Base-by-base conservation (phyloP, 2,888 invertebrate genomes). In the Drosophila neutralis region DNA sequence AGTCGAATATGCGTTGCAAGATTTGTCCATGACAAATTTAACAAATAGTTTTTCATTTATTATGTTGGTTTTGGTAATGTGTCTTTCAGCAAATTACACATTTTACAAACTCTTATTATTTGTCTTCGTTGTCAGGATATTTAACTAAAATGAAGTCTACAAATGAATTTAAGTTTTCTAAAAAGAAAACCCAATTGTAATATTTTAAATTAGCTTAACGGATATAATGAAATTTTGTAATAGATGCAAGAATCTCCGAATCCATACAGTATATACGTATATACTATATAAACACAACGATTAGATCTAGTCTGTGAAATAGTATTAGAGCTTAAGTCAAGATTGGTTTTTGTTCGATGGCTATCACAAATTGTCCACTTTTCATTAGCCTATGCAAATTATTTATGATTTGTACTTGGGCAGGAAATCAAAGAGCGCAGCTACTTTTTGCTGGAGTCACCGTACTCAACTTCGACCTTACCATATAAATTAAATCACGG, bases 381-480 rank as follows among this genome's bases (percentile, higher is more conserved):
- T 83, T 88, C 73, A 84, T 84, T 88, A 86, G 81, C 61, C 69
- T 67, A 86, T 88, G 89, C 87, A 83, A 88, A 84, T 84, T 83
- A 88, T 76, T 69, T 66, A 49, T 51, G 53, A 53, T 68, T 71
- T 80, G 63, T 51, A 61, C 57, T 51, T 27, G 42, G 58, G 24
- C 60, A 29, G 52, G 45, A 80, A 79, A 71, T 79, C 80, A 69
- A 68, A 68, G 21, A 52, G 15, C 13, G 35, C 42, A 11, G 29
- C 35, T 33, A 24, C 18, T 33, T 24, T 31, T 7, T 15, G 15
- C 38, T 11, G 1, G 8, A 18, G 21, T 10, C 27, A 15, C 13
- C 15, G 15, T 33, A 15, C 52, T 40, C 54, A 24, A 15, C n/a
- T 35, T 54, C 24, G 2, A 15, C 40, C 67, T 66, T 72, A 56